phyloP scores from a whole-genome alignment of 2,797 vertebrate species.

The Oceanodroma leucorhoa region DNA sequence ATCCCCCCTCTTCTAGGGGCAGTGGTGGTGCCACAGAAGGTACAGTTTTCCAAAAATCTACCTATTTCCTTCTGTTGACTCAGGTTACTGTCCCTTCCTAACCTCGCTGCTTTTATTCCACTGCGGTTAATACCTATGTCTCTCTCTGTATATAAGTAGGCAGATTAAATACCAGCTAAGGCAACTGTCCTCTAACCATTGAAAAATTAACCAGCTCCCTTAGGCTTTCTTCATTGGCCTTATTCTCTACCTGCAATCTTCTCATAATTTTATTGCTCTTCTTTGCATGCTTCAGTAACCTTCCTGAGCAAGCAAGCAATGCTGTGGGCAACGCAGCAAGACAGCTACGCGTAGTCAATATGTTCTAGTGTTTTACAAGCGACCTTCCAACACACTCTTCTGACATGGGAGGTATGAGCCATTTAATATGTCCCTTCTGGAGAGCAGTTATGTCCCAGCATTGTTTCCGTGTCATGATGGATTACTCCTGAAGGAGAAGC shows the following conservation, averaged over 20 bases:
- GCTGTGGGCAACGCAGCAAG: not conserved
- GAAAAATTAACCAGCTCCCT: not conserved
- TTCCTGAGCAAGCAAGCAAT: not conserved
- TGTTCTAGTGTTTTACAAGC: not conserved
- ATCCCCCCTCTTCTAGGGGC: not conserved
- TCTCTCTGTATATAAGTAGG: not conserved
- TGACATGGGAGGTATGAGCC: not conserved
- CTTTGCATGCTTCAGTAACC: not conserved
- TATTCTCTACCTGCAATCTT: not conserved
- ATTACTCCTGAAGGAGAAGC: not conserved
- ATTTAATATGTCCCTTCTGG: not conserved
- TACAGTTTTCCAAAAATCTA: not conserved
- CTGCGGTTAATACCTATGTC: rapidly evolving
- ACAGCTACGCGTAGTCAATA: rapidly evolving
- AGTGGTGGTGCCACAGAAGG: not conserved
- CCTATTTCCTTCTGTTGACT: not conserved
- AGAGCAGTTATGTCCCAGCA: not conserved
- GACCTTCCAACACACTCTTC: not conserved
- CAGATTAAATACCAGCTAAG: not conserved
- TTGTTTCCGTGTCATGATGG: not conserved
- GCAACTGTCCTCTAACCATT: not conserved
- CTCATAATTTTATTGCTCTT: not conserved
- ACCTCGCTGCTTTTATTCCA: not conserved
- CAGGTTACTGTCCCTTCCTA: not conserved
- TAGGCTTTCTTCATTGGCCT: not conserved